These are phyloP conservation scores for Amphiprion percula DNA, from an alignment of 2,113 vertebrate genomes.

Conservation along the genomic window DNA sequence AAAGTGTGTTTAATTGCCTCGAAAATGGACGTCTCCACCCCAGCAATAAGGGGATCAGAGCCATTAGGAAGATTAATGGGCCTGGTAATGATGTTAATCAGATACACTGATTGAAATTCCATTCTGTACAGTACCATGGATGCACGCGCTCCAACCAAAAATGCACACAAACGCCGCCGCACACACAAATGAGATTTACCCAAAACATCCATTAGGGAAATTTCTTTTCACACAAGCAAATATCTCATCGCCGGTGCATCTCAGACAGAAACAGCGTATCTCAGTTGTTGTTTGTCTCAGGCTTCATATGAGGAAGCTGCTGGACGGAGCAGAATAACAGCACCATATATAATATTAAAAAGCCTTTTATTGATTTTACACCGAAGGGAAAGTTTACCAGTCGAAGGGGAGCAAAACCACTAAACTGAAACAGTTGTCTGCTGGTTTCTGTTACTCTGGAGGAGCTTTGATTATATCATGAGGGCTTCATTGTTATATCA, in stretches of 20 bases:
- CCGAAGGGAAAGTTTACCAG: neutral
- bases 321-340: neutral
- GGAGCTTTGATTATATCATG: neutral
- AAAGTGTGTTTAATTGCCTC: slow-evolving; percentile 79
- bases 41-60: slow-evolving; percentile 75
- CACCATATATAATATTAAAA: neutral
- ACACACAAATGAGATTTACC: slow-evolving; percentile 49
- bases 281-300: slow-evolving; percentile 12
- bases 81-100: slow-evolving; percentile 84
- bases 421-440: neutral
- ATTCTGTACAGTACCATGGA: slow-evolving; percentile 52
- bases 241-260: slow-evolving; percentile 47
- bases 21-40: slow-evolving; percentile 80
- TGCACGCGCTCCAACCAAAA: neutral
- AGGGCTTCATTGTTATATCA: neutral
- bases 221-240: slow-evolving; percentile 46
- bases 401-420: neutral
- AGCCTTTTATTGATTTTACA: neutral
- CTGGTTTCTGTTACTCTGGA: slow-evolving; percentile 1
- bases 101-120: slow-evolving; percentile 79
- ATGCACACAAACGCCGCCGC: neutral
- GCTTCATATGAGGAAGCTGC: neutral
- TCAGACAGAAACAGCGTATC: slow-evolving; percentile 12
- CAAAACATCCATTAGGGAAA: slow-evolving; percentile 47
- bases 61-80: slow-evolving; percentile 84